Percentiles rank a stretch among this genome's conserved stretches.
Evolutionary conservation across 2,113 vertebrate genomes (phyloP).

Genomic region (Tapirus terrestris): DNA sequence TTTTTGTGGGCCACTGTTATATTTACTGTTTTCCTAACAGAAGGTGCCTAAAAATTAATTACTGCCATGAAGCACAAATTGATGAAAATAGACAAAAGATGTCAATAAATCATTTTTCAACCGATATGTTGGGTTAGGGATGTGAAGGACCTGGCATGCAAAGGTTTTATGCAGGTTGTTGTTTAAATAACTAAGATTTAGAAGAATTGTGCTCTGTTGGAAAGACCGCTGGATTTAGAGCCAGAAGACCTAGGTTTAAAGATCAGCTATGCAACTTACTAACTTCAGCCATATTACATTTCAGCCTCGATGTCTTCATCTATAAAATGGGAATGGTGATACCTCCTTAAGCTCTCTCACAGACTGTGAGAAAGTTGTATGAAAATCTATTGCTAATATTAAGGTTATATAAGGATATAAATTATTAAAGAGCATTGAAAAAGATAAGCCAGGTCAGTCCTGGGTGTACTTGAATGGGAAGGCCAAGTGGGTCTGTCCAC

Average conservation of each 20-base stretch:
- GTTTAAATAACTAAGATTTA: not conserved
- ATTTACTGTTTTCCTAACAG: not conserved
- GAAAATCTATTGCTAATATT: not conserved
- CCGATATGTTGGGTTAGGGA: not conserved
- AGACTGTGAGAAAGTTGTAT: not conserved
- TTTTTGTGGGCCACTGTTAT: not conserved
- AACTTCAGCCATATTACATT: not conserved
- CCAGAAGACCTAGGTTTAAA: not conserved
- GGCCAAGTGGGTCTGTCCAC: no score
- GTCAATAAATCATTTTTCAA: slow-evolving; percentile 20
- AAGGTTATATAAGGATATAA: not conserved
- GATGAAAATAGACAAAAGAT: slow-evolving; percentile 45
- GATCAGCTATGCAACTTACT: not conserved
- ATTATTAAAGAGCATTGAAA: not conserved
- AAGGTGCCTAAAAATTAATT: slow-evolving; percentile 41
- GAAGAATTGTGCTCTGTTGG: not conserved
- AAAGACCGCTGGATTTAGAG: not conserved
- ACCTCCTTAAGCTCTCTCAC: not conserved
- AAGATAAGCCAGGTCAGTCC: not conserved
- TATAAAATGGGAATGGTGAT: not conserved
- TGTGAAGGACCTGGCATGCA: not conserved
- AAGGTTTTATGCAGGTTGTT: not conserved
- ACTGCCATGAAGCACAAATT: not conserved
- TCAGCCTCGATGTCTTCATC: not conserved
- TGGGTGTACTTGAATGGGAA: not conserved